Percentiles rank a stretch among this genome's conserved stretches.
These are phyloP conservation scores for Brachynemurus nebulosus DNA, from an alignment of 2,888 invertebrate species.

Conservation along the genomic window DNA sequence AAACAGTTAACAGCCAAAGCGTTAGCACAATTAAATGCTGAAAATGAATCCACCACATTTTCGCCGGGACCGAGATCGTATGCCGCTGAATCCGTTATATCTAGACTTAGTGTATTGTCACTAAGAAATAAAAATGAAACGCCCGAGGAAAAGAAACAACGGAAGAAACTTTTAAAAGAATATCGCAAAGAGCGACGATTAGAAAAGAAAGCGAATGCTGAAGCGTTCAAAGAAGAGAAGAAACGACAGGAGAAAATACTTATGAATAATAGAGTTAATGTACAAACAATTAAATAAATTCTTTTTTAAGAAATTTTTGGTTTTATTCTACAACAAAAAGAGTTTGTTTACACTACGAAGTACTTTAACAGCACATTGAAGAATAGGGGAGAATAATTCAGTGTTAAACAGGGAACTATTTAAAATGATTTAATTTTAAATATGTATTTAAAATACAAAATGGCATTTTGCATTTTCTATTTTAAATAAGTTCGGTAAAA, in stretches of 20 bases:
- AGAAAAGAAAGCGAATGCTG: conserved; percentile 68
- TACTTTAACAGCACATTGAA: too few relatives aligned
- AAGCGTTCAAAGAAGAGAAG: conserved; percentile 76
- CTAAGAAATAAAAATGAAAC: conserved; percentile 63
- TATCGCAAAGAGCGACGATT: conserved; percentile 63
- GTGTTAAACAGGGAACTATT: too few relatives aligned
- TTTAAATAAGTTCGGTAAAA: too few relatives aligned
- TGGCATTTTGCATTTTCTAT: too few relatives aligned
- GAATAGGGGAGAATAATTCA: too few relatives aligned
- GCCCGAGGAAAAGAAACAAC: conserved; percentile 56
- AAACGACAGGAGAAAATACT: conserved; percentile 64
- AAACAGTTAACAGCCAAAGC: conserved; percentile 52
- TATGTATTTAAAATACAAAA: too few relatives aligned
- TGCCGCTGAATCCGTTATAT: conserved; percentile 47
- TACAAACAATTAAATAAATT: conserved; percentile 41
- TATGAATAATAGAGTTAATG: conserved; percentile 59
- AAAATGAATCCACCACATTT: conserved; percentile 22
- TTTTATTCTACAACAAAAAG: too few relatives aligned
- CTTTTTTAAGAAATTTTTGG: not conserved
- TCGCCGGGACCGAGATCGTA: conserved; percentile 38
- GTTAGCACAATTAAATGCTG: conserved; percentile 47
- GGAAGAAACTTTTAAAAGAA: conserved; percentile 66
- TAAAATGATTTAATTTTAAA: too few relatives aligned
- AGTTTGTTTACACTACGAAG: too few relatives aligned
- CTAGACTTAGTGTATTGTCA: conserved; percentile 54